Evolutionary conservation across 1,140 invertebrate genomes (phyloP).

Genomic region (Heliconius hewitsoni): DNA sequence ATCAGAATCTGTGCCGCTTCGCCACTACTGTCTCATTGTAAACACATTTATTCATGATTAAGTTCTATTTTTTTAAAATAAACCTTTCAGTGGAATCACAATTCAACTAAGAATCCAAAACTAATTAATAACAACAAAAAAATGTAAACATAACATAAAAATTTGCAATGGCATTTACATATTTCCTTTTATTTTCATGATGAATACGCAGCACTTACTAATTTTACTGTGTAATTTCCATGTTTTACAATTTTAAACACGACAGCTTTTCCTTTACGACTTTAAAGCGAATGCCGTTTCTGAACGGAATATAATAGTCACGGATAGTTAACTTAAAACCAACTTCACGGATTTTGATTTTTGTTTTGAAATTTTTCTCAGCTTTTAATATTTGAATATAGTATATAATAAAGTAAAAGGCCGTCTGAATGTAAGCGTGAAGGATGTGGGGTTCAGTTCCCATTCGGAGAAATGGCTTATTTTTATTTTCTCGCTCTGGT

Average conservation of each 20-base stretch:
- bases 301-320: background rate
- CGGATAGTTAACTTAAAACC: conserved; percentile 5
- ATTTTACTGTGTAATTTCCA: background rate
- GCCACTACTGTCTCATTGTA: too few relatives aligned
- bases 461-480: too few relatives aligned
- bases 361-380: background rate
- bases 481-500: too few relatives aligned
- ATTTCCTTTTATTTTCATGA: background rate
- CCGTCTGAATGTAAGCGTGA: too few relatives aligned
- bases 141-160: too few relatives aligned
- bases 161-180: background rate
- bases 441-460: too few relatives aligned
- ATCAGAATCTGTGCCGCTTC: too few relatives aligned
- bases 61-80: too few relatives aligned
- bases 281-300: conserved; percentile 11
- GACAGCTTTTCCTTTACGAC: background rate
- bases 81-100: too few relatives aligned
- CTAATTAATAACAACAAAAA: too few relatives aligned
- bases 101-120: too few relatives aligned
- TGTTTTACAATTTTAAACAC: conserved; percentile 11
- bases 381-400: background rate
- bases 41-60: too few relatives aligned
- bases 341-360: conserved; percentile 8
- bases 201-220: background rate
- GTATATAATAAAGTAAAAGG: background rate